A percentile compares a stretch with the other conserved stretches of the same genome.
phyloP scores from a whole-genome alignment of 2,888 invertebrate genomes.

The Galeopsomyia nigrocyanea region DNA sequence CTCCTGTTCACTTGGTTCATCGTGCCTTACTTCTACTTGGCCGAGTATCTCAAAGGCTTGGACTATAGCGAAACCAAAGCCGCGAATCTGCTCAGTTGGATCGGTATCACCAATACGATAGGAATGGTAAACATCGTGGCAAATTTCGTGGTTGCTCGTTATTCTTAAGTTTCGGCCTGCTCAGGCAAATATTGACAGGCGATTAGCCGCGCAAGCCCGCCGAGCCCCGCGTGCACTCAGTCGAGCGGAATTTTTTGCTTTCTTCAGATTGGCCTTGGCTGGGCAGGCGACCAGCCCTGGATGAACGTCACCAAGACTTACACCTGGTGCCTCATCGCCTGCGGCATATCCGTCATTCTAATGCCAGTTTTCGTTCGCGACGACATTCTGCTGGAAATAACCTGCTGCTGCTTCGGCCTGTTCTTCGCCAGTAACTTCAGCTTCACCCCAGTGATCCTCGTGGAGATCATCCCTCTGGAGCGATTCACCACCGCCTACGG shows the following conservation, averaged over 20 bases:
- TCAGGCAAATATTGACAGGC: too few relatives aligned
- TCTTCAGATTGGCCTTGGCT: conserved; percentile 82
- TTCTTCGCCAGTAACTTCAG: conserved; percentile 94
- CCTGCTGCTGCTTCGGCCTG: conserved; percentile 83
- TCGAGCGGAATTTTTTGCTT: too few relatives aligned
- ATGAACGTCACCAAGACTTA: conserved; percentile 88
- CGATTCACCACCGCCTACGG: conserved; percentile 95
- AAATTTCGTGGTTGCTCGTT: too few relatives aligned
- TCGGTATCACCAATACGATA: conserved; percentile 91
- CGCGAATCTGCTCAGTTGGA: conserved; percentile 85
- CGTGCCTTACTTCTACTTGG: conserved; percentile 94
- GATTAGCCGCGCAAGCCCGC: too few relatives aligned
- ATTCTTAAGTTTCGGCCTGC: too few relatives aligned
- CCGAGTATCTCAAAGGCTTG: conserved; percentile 83
- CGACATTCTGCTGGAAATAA: conserved; percentile 70
- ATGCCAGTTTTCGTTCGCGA: conserved; percentile 73
- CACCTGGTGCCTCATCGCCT: conserved; percentile 80
- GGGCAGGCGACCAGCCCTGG: conserved; percentile 89
- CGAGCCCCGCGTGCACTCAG: too few relatives aligned
- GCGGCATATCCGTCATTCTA: conserved; percentile 75
- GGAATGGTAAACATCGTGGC: conserved; percentile 80
- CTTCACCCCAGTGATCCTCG: conserved; percentile 90
- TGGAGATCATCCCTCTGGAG: conserved; percentile 89
- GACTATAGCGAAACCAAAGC: conserved; percentile 81
- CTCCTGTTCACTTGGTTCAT: conserved; percentile 94